Evolutionary conservation across 1,140 invertebrate genomes (phyloP), one percentile per base, ranked within the genome.

Genomic region (Globodera ellingtonae): DNA sequence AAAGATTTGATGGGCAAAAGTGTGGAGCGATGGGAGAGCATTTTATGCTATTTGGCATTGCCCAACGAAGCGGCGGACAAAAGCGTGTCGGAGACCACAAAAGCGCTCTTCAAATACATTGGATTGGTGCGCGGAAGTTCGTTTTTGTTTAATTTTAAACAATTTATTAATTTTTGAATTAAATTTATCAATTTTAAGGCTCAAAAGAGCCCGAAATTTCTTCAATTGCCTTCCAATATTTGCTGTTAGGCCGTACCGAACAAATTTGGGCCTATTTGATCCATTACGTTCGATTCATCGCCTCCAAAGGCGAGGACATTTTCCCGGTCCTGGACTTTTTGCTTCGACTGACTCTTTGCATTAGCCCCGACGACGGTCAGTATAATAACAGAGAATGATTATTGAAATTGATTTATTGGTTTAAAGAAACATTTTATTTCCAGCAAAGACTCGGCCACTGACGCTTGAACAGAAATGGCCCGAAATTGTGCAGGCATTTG

Each of bases 261-360:
- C 83, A 84, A 76, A 86, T 84, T 72, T 84, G 83, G 83, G 83
- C 83, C n/a, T 84, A 84, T 78, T 15, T 84, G 24, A 84, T 84
- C 65, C 71, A 83, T 66, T 86, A 84, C 69, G 50, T 84, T 7
- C 83, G 73, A 18, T 84, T 69, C 52, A 44, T 79, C 35, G 67
- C 44, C 7, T 69, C 83, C 44, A 48, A 65, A n/a, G 71, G 47
- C 56, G 78, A 72, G 47, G 52, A 79, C 13, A 50, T 84, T 13
- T 59, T 81, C 35, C 62, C 50, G n/a, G 50, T 71, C 18, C 9
- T 84, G 35, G 83, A 84, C 70, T 82, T 84, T 59, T 75, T 83
- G 52, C 75, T 83, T 8, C 69, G 72, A 65, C 35, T 84, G 13
- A 56, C 62, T 44, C 65, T 83, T 48, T 85, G 84, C 46, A 72